These are phyloP conservation scores for Campopleginae sp. DNA, from an alignment of 2,888 invertebrate genomes.

Conservation along the genomic window DNA sequence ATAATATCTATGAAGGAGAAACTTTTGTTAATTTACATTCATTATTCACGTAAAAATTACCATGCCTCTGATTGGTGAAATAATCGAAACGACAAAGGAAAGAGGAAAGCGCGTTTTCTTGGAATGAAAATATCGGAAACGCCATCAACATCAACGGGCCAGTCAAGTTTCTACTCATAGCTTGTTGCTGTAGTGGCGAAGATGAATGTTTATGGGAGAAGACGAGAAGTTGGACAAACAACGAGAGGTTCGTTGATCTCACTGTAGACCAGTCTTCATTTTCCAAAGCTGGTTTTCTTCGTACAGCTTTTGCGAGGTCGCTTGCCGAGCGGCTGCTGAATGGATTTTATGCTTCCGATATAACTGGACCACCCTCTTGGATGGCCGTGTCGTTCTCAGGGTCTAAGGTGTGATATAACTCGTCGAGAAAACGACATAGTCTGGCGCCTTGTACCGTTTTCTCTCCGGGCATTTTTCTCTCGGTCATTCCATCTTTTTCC, in stretches of 20 bases:
- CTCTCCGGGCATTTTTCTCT: slow-evolving; percentile 46
- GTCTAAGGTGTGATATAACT: slow-evolving; percentile 72
- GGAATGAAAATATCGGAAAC: background rate
- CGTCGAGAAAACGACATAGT: slow-evolving; percentile 72
- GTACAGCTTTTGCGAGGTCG: slow-evolving; percentile 33
- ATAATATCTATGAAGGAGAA: background rate
- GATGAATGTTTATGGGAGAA: slow-evolving; percentile 18
- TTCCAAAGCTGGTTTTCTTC: slow-evolving; percentile 31
- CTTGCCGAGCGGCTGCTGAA: slow-evolving; percentile 47
- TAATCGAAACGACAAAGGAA: background rate
- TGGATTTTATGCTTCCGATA: slow-evolving; percentile 67
- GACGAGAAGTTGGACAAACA: slow-evolving; percentile 17
- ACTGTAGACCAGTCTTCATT: background rate
- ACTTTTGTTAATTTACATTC: background rate
- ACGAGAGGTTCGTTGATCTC: slow-evolving; percentile 4
- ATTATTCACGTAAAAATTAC: background rate
- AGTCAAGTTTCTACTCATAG: background rate
- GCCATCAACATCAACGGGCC: background rate
- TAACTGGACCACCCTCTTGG: slow-evolving; percentile 54
- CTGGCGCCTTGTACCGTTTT: slow-evolving; percentile 49
- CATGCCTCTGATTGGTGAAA: background rate
- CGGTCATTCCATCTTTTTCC: slow-evolving; percentile 17
- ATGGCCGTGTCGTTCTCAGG: slow-evolving; percentile 69
- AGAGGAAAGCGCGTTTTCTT: background rate
- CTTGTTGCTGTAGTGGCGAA: slow-evolving; percentile 14